Evolutionary conservation across 1,140 invertebrate species (phyloP).

Genomic region (Elymnias hypermnestra): DNA sequence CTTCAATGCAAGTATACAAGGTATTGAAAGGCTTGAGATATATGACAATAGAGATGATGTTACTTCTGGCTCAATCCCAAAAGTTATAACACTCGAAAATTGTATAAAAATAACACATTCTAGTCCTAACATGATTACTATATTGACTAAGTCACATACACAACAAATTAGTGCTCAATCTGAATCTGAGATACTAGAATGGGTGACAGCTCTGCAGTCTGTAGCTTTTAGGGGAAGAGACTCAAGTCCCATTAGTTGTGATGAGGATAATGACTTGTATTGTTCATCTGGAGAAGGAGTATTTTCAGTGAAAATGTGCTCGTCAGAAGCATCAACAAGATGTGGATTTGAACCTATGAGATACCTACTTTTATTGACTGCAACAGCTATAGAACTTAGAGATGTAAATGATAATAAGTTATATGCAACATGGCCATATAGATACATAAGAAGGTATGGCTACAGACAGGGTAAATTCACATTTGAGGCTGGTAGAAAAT

Average conservation of each 20-base stretch:
- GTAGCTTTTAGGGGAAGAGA: conserved; percentile 87
- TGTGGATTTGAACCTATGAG: conserved; percentile 83
- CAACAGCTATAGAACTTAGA: conserved; percentile 84
- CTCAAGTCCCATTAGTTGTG: conserved; percentile 79
- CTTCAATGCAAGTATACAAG: conserved; percentile 88
- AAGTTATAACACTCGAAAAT: conserved; percentile 89
- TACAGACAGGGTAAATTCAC: conserved; percentile 89
- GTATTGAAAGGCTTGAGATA: conserved; percentile 88
- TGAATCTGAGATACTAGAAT: conserved; percentile 84
- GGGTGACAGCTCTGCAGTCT: conserved; percentile 86
- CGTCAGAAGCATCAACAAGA: conserved; percentile 85
- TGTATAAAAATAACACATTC: conserved; percentile 88
- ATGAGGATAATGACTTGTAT: conserved; percentile 92
- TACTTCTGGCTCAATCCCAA: conserved; percentile 79
- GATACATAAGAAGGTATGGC: conserved; percentile 89
- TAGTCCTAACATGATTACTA: conserved; percentile 77
- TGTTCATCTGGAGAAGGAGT: conserved; percentile 88
- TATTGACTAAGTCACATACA: conserved; percentile 84
- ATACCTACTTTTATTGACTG: conserved; percentile 85
- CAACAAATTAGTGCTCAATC: conserved; percentile 84
- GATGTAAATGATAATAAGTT: conserved; percentile 79
- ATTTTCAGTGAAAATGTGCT: conserved; percentile 85
- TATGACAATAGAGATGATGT: conserved; percentile 86
- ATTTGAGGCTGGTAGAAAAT: conserved; percentile 93
- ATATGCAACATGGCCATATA: conserved; percentile 90